A percentile compares a stretch with the other conserved stretches of the same genome.
Evolutionary conservation across 2,797 vertebrate genomes (phyloP).

Genomic region (Argentina silus): DNA sequence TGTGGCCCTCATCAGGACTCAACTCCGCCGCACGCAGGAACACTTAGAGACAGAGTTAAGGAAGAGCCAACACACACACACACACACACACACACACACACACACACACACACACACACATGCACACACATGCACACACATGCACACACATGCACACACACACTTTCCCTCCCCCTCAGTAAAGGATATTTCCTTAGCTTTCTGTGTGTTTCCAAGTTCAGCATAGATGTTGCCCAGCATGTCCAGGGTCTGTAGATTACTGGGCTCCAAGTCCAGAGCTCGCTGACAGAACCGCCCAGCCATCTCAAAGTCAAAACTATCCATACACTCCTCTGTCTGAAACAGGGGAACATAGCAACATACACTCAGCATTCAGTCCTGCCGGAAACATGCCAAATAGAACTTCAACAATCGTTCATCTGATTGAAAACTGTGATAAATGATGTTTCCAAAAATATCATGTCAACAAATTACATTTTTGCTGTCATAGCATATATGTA

Average conservation of each 20-base stretch:
- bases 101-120: background rate
- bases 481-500: too few species aligned
- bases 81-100: slow-evolving; percentile 8
- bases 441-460: background rate
- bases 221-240: slow-evolving; percentile 82
- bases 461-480: too few species aligned
- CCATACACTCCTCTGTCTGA: slow-evolving; percentile 81
- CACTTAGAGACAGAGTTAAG: slow-evolving; percentile 72
- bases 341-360: slow-evolving; percentile 27
- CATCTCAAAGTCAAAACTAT: slow-evolving; percentile 84
- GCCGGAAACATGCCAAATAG: background rate
- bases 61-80: slow-evolving; percentile 25
- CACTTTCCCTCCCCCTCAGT: background rate
- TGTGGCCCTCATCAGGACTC: slow-evolving; percentile 79
- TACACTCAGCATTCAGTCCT: background rate
- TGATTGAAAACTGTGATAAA: background rate
- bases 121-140: background rate
- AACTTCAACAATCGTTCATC: too few species aligned
- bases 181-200: slow-evolving; percentile 84
- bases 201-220: slow-evolving; percentile 78
- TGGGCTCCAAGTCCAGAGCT: slow-evolving; percentile 80
- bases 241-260: slow-evolving; percentile 78
- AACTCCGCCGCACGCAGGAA: slow-evolving; percentile 79
- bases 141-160: background rate
- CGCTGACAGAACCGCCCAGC: slow-evolving; percentile 82